These are phyloP conservation scores for Micrastur ruficollis DNA, from an alignment of 2,797 vertebrate genomes.

Conservation along the genomic window DNA sequence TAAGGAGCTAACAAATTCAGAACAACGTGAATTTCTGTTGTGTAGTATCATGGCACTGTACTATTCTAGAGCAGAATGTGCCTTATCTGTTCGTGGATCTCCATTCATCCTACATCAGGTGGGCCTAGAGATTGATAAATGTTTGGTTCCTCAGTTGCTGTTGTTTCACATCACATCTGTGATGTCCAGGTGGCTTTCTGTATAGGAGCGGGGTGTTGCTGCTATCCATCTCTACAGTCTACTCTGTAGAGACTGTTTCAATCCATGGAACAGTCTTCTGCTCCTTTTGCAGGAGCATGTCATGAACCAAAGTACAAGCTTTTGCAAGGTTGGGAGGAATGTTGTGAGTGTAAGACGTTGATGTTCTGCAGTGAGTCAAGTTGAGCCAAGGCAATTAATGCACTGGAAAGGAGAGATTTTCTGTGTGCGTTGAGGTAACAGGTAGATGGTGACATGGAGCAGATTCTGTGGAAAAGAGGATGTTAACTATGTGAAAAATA, in stretches of 20 bases:
- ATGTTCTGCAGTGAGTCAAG: neutral
- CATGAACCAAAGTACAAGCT: neutral
- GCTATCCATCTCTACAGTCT: neutral
- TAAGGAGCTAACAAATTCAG: neutral
- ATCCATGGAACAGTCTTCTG: neutral
- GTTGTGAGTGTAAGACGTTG: accelerated
- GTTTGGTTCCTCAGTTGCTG: neutral
- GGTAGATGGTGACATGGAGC: neutral
- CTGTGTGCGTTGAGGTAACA: neutral
- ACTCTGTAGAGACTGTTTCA: neutral
- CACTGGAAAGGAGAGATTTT: neutral
- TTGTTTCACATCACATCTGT: neutral
- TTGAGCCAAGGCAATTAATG: neutral
- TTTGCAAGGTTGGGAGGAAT: neutral
- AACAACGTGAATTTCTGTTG: neutral
- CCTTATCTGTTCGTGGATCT: neutral
- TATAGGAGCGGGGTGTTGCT: neutral
- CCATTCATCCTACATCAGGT: neutral
- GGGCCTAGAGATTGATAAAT: neutral
- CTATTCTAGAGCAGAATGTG: neutral
- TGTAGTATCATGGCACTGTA: neutral
- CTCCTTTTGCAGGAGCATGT: neutral
- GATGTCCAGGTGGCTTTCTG: neutral
- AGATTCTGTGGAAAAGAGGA: neutral
- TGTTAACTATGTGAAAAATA: neutral